A percentile compares a stretch with the other conserved stretches of the same genome.
Evolutionary conservation across 2,888 invertebrate genomes (phyloP).

Genomic region (Plagodis dolabraria): DNA sequence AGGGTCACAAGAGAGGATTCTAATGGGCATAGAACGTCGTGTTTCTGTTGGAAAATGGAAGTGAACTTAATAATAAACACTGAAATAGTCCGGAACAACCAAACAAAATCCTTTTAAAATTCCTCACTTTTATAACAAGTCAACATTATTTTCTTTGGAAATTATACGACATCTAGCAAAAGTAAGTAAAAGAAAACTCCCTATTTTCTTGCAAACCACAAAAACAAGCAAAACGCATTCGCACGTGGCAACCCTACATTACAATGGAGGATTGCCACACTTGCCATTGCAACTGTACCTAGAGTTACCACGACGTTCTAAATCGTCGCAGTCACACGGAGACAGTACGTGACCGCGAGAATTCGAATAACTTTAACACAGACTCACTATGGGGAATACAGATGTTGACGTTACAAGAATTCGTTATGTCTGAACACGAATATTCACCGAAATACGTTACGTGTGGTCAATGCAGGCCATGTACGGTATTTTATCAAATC

Average conservation of each 20-base stretch:
- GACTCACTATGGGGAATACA: slow-evolving; percentile 26
- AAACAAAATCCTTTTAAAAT: no score
- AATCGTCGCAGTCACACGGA: slow-evolving; percentile 21
- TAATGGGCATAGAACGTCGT: no score
- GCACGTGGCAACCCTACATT: slow-evolving; percentile 19
- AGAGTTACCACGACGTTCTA: slow-evolving; percentile 19
- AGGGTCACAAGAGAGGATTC: no score
- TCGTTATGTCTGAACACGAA: slow-evolving; percentile 6
- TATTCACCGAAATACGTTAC: background rate
- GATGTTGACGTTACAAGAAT: slow-evolving; percentile 23
- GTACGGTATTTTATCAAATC: no score
- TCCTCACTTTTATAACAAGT: no score
- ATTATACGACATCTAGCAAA: no score
- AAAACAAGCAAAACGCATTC: slow-evolving; percentile 25
- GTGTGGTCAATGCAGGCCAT: no score
- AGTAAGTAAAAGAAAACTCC: no score
- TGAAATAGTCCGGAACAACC: no score
- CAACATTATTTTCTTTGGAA: no score
- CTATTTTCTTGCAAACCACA: background rate
- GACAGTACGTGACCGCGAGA: slow-evolving; percentile 26
- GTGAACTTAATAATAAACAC: no score
- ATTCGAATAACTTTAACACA: slow-evolving; percentile 23
- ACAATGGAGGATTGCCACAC: slow-evolving; percentile 18
- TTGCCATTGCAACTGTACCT: background rate
- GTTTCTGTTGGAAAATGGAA: no score